A percentile compares a stretch with the other conserved stretches of the same genome.
phyloP scores from a whole-genome alignment of 2,888 invertebrate species.

The Pseudococcus longispinus region DNA sequence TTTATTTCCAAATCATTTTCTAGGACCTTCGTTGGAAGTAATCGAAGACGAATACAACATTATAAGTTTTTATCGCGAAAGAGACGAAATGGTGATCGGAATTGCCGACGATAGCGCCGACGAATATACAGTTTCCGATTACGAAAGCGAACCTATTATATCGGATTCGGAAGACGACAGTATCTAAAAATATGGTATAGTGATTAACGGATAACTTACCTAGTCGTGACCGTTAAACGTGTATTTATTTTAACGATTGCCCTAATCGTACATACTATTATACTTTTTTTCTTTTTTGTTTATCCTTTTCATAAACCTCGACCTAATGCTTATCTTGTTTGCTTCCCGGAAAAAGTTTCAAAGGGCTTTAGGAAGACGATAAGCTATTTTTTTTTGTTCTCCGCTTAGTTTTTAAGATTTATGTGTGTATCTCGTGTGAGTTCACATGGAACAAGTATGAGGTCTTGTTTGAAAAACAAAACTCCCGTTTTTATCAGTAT shows the following conservation, averaged over 20 bases:
- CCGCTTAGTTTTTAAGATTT: background rate
- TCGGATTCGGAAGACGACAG: slow-evolving; percentile 44
- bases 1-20: background rate
- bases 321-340: background rate
- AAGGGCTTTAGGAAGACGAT: background rate
- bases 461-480: background rate
- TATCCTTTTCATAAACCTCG: background rate
- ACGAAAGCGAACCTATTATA: slow-evolving; percentile 36
- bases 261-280: background rate
- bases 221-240: slow-evolving; percentile 14
- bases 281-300: background rate
- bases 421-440: background rate
- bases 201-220: slow-evolving; percentile 17
- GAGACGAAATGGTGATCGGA: slow-evolving; percentile 23
- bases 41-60: slow-evolving; percentile 58
- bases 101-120: slow-evolving; percentile 42
- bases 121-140: slow-evolving; percentile 39
- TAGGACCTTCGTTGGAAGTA: slow-evolving; percentile 57
- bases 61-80: slow-evolving; percentile 57
- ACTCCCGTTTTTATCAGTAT: slow-evolving; percentile 5
- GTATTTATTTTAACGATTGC: background rate
- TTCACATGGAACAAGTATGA: background rate
- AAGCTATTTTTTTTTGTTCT: background rate
- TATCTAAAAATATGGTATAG: background rate
- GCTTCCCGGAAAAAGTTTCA: background rate